A percentile compares a stretch with the other conserved stretches of the same genome.
These are phyloP conservation scores for Zaprionus ornatus DNA, from an alignment of 1,140 invertebrate genomes.

Conservation along the genomic window DNA sequence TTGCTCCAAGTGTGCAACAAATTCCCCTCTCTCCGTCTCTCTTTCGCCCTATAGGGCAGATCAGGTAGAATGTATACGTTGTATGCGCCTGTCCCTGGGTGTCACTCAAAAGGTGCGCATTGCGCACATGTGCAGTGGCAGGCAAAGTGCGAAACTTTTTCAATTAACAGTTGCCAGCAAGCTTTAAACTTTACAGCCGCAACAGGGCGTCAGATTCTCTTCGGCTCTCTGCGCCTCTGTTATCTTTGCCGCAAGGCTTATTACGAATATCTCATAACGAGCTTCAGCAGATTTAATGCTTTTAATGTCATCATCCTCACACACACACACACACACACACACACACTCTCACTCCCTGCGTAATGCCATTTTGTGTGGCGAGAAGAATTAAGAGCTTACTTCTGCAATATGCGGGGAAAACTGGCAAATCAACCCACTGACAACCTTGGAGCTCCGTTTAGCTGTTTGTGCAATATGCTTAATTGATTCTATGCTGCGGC, in stretches of 20 bases:
- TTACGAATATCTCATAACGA: conserved; percentile 63
- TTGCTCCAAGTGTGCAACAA: conserved; percentile 45
- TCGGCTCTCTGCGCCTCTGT: conserved; percentile 13
- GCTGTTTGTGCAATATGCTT: conserved; percentile 38
- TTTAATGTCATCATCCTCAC: conserved; percentile 48
- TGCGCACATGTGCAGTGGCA: conserved; percentile 56
- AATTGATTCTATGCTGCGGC: conserved; percentile 29
- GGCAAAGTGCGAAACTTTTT: conserved; percentile 72
- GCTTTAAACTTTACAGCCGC: conserved; percentile 59
- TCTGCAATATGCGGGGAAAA: conserved; percentile 25
- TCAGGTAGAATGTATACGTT: conserved; percentile 14
- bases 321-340: conserved; percentile 9
- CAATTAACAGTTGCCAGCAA: conserved; percentile 76
- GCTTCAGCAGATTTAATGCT: conserved; percentile 62
- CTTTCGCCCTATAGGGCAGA: neutral
- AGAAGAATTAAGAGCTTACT: conserved; percentile 60
- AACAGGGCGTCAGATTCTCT: conserved; percentile 1
- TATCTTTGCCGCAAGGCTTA: conserved; percentile 52
- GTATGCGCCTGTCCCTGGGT: conserved; percentile 41
- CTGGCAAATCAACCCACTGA: neutral
- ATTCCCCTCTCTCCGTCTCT: neutral
- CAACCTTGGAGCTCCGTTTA: neutral
- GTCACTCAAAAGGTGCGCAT: conserved; percentile 58
- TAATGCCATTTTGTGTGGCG: conserved; percentile 69
- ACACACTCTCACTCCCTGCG: conserved; percentile 31